Evolutionary conservation across 2,797 vertebrate genomes (phyloP), one percentile per base, ranked within the genome.

Genomic region (Liparis tanakae): DNA sequence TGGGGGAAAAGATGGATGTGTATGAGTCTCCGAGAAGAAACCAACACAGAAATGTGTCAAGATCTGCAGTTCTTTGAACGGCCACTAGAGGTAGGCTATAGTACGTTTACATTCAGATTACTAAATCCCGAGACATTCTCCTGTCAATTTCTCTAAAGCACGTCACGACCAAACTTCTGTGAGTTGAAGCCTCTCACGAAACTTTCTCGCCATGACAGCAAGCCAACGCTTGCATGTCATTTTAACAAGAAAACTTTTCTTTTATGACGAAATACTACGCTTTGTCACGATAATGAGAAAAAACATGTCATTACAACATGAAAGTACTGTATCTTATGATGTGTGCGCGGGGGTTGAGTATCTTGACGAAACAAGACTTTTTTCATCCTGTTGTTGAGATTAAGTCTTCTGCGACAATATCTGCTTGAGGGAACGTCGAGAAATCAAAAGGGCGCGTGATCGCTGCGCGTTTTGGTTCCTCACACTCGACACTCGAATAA

Each of bases 271-370:
- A 72, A 86, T 48, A 9, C 15, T 65, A 2, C 13, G 30, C 9
- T 67, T 61, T 68, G 30, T 77, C 56, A 65, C 20, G 15, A 50
- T 70, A 78, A 79, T 61, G 59, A 76, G 65, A 70, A 74, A 66
- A 66, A 56, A 81, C 6, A 63, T 80, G 76, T 82, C 79, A 67
- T 62, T 63, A 54, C 30, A 67, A 69, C 71, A 82, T 76, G 53
- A 87, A 73, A 51, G 69, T 64, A 20, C 36, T 36, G 41, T 48
- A 62, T 54, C 44, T 54, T n/a, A 60, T 57, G 36, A 78, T 56
- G 20, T 33, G 25, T 30, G 25, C 25, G 25, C 4, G 25, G 25
- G 25, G 25, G 25, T 30, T 30, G 25, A 30, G 25, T 30, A 30
- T 48, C 41, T 67, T 67, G 46, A 62, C 46, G 18, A 39, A 7